Evolutionary conservation across 1,140 invertebrate species (phyloP).

Genomic region (Pantala flavescens): DNA sequence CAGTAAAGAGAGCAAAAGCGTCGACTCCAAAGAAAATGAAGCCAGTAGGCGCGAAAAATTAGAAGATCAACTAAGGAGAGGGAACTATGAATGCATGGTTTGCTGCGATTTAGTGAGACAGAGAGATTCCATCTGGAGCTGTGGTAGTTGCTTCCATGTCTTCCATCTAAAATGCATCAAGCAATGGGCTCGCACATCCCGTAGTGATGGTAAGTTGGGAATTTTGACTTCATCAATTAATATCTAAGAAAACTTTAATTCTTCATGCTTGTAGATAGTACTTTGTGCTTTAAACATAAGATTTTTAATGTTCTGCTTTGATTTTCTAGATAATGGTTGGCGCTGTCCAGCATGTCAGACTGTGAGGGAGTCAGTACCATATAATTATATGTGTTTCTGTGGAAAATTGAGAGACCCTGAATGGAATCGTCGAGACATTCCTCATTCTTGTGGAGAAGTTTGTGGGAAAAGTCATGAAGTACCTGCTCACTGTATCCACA

Average conservation of each 20-base stretch:
- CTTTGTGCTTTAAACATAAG: not conserved
- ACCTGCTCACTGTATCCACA: constrained; percentile 57
- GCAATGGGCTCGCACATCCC: constrained; percentile 80
- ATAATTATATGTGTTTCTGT: constrained; percentile 73
- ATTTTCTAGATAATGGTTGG: constrained; percentile 61
- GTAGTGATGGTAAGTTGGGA: constrained; percentile 42
- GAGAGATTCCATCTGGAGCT: constrained; percentile 76
- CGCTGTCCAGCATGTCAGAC: constrained; percentile 86
- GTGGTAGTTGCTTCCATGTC: constrained; percentile 80
- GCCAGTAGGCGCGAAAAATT: constrained; percentile 51
- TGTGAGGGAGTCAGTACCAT: constrained; percentile 51
- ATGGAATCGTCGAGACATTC: constrained; percentile 58
- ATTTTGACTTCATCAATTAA: not conserved
- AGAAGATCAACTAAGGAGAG: constrained; percentile 64
- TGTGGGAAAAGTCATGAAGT: constrained; percentile 50
- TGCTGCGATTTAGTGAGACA: constrained; percentile 78
- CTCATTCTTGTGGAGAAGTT: constrained; percentile 81
- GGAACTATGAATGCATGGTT: constrained; percentile 79
- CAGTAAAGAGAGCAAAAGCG: not conserved
- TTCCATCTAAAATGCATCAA: constrained; percentile 80
- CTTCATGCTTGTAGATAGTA: not conserved
- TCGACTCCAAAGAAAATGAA: not conserved
- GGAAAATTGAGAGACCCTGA: constrained; percentile 61
- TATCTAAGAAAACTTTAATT: not conserved
- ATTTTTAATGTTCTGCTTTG: constrained; percentile 18